A percentile compares a stretch with the other conserved stretches of the same genome.
Evolutionary conservation across 2,888 invertebrate genomes (phyloP).

Genomic region (Podabrus alpinus): DNA sequence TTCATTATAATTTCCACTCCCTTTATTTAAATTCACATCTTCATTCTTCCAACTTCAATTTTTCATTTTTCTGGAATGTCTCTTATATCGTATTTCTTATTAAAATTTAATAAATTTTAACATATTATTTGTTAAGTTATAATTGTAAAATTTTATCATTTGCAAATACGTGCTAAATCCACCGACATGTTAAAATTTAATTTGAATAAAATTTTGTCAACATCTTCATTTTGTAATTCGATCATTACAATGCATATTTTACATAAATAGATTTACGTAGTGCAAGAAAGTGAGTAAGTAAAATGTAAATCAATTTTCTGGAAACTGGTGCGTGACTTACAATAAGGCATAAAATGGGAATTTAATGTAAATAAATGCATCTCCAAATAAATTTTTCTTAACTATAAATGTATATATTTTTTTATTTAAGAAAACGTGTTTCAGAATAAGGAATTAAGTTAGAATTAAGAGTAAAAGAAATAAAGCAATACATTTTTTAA

Average conservation of each 20-base stretch:
- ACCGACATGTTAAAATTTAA: no score
- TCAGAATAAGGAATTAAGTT: neutral
- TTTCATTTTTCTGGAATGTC: no score
- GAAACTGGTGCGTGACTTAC: neutral
- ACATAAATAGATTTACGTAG: neutral
- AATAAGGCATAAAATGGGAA: neutral
- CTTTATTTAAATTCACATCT: no score
- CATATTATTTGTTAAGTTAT: no score
- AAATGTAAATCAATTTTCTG: neutral
- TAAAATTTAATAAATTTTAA: no score
- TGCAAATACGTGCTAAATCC: no score
- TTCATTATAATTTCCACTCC: no score
- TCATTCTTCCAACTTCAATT: no score
- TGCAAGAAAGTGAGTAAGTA: neutral
- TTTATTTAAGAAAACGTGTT: neutral
- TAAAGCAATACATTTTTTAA: neutral
- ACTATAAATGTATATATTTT: neutral
- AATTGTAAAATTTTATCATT: no score
- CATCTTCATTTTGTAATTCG: neutral
- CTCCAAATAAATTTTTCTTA: neutral
- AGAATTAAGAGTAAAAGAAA: neutral
- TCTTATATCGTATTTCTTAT: no score
- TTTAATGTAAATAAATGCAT: neutral
- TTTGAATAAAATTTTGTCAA: no score
- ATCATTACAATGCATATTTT: neutral